Evolutionary conservation across 2,113 vertebrate species (phyloP), one percentile per base, ranked within the genome.

Genomic region (Haliaeetus leucogaster): DNA sequence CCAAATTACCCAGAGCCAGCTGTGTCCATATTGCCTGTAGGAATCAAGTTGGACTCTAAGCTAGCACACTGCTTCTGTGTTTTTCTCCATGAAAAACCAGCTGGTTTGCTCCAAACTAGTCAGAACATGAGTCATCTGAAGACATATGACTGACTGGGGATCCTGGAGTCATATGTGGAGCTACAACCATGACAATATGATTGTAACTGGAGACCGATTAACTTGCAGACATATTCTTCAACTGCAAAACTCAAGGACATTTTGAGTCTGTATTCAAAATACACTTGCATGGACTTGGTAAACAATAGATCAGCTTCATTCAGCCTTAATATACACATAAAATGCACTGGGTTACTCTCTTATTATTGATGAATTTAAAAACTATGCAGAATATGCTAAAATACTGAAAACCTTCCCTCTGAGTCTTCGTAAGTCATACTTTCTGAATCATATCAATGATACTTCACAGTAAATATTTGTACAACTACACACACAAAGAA

Each of bases 61-160:
- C n/a, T 94, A 89, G 17, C 8, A 18, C 16, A 45, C 10, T 16
- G 25, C 5, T 58, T 73, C 43, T 86, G 7, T 70, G 29, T 27
- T 91, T 89, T 83, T 61, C 23, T 62, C 9, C 38, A 66, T 50
- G 25, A 42, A 61, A 93, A 95, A 65, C 4, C 6, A 77, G 7
- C 15, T 86, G 42, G 19, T 89, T 96, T 5, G 0, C 29, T 67
- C n/a, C 42, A 67, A 34, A 83, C 42, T 63, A 67, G 29, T 55
- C 72, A 92, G 68, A 89, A 58, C 5, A 18, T 12, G 26, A 89
- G 50, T 63, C 9, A 36, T 63, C 38, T 79, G 83, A 82, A 95
- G 42, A 84, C 0, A 0, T 23, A n/a, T 0, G 0, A 45, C 32
- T 71, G 52, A n/a, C 67, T 56, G n/a, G 32, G 32, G n/a, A 84